phyloP scores from a whole-genome alignment of 2,797 vertebrate genomes.

The Poecile montanus region DNA sequence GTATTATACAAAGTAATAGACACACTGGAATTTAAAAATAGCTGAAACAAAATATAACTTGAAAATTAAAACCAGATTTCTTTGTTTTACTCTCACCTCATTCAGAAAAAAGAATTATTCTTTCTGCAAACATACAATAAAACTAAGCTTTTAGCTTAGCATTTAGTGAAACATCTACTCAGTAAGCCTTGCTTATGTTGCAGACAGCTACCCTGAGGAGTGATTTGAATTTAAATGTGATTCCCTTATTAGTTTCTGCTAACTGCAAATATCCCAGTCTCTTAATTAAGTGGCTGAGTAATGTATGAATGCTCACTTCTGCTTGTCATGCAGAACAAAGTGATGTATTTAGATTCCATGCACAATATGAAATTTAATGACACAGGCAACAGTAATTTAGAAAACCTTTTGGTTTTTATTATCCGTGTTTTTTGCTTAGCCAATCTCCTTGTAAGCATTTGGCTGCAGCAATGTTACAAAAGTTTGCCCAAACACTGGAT shows the following conservation, averaged over 20 bases:
- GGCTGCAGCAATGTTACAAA: constrained; percentile 48
- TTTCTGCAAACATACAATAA: constrained; percentile 71
- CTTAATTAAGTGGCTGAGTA: constrained; percentile 86
- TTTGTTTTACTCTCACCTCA: constrained; percentile 69
- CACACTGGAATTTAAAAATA: constrained; percentile 61
- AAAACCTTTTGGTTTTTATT: constrained; percentile 75
- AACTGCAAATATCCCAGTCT: constrained; percentile 84
- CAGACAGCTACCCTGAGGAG: constrained; percentile 83
- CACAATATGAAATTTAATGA: constrained; percentile 86
- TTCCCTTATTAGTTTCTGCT: constrained; percentile 85
- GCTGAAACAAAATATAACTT: constrained; percentile 45
- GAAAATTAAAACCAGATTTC: constrained; percentile 63
- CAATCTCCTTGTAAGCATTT: constrained; percentile 55
- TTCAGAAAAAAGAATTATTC: constrained; percentile 63
- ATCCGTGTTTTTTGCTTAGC: constrained; percentile 70
- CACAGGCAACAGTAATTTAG: constrained; percentile 79
- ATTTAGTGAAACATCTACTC: constrained; percentile 76
- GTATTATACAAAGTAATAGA: constrained; percentile 47
- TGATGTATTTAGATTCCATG: constrained; percentile 84
- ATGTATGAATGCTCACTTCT: constrained; percentile 85
- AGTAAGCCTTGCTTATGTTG: constrained; percentile 83
- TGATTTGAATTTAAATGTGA: constrained; percentile 86
- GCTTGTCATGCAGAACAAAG: constrained; percentile 84
- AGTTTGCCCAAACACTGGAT: constrained; percentile 51
- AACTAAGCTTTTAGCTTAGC: constrained; percentile 75